Evolutionary conservation across 23 tunicate genomes (phyloP).

Genomic region (Diplosoma virens): DNA sequence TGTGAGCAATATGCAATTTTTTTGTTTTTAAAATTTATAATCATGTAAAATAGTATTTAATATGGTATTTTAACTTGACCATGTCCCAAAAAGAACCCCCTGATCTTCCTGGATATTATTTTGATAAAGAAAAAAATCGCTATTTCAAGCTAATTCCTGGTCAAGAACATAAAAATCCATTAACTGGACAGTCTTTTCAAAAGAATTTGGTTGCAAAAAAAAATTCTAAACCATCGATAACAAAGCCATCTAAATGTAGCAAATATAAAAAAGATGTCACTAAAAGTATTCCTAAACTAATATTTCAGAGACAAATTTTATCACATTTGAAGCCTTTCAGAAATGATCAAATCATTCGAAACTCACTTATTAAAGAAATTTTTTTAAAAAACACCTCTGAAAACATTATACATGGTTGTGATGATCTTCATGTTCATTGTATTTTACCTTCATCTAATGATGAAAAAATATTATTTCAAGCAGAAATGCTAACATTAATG

Average conservation of each 20-base stretch:
- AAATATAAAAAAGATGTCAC: no score
- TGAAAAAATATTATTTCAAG: background rate
- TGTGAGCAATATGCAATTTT: no score
- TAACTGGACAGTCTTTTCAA: background rate
- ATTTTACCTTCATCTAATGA: background rate
- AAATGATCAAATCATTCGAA: no score
- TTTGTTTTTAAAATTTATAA: no score
- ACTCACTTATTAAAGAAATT: no score
- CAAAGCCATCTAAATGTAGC: background rate
- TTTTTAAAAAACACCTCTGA: no score
- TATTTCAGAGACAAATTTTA: no score
- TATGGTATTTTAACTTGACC: no score
- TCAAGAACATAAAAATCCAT: slow-evolving; percentile 26
- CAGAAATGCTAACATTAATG: background rate
- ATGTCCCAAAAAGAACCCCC: slow-evolving; percentile 30
- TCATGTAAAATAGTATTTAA: no score
- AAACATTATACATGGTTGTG: background rate
- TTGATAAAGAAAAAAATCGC: slow-evolving; percentile 46
- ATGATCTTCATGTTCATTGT: background rate
- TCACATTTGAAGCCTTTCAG: no score
- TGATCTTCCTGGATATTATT: slow-evolving; percentile 57
- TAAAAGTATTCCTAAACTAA: no score
- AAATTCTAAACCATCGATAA: background rate
- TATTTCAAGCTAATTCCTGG: slow-evolving; percentile 58
- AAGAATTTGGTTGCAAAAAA: background rate